Percentiles rank a stretch among this genome's conserved stretches.
Evolutionary conservation across 2,888 invertebrate genomes (phyloP).

Genomic region (Itoplectis maculator): DNA sequence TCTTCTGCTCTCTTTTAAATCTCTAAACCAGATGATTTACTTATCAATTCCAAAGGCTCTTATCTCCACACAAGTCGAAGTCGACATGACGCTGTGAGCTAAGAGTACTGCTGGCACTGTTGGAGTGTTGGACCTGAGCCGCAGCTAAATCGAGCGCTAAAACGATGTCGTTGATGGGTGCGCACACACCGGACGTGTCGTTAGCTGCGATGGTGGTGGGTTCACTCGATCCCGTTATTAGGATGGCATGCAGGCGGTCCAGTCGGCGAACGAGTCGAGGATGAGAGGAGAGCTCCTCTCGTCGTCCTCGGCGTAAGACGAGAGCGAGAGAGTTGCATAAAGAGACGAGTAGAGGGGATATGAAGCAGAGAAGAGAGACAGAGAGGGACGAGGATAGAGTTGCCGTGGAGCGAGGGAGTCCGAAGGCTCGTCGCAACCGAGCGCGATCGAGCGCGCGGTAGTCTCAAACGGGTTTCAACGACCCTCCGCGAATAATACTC

Average conservation of each 20-base stretch:
- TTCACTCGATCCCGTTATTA: conserved; percentile 75
- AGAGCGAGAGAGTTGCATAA: conserved; percentile 10
- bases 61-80: background rate
- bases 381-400: conserved; percentile 14
- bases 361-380: conserved; percentile 13
- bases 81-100: background rate
- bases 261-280: conserved; percentile 60
- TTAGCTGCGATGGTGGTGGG: conserved; percentile 68
- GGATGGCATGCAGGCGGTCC: conserved; percentile 74
- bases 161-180: conserved; percentile 34
- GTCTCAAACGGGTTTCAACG: conserved; percentile 47
- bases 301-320: conserved; percentile 51
- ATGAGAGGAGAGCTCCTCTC: background rate
- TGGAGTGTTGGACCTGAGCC: conserved; percentile 1
- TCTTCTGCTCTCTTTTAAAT: too few relatives aligned
- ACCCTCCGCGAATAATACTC: conserved; percentile 49
- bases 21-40: too few relatives aligned
- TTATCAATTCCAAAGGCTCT: too few relatives aligned
- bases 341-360: conserved; percentile 17
- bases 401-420: background rate
- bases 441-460: conserved; percentile 27
- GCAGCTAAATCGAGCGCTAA: conserved; percentile 28
- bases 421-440: conserved; percentile 13
- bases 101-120: conserved; percentile 27
- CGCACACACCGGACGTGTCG: conserved; percentile 66